These are phyloP conservation scores for Actinostola sp. DNA, from an alignment of 92 coral and sea anemone genomes.

Conservation along the genomic window DNA sequence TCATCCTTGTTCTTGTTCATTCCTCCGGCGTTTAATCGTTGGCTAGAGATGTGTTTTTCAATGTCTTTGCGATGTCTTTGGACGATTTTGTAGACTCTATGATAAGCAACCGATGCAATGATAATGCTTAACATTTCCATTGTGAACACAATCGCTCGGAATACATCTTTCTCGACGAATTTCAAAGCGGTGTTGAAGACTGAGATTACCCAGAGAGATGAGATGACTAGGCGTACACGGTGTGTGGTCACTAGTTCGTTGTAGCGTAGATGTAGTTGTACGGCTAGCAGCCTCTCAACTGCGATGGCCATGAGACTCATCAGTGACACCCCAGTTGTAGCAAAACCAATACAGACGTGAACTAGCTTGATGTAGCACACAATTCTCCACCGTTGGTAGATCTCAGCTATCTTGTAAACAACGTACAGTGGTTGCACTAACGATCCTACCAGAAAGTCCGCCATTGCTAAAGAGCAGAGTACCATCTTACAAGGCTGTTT, in stretches of 20 bases:
- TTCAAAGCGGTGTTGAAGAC: constrained; percentile 24
- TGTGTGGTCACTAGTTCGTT: constrained; percentile 37
- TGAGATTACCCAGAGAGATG: constrained; percentile 38
- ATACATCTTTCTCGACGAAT: constrained; percentile 35
- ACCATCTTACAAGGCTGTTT: constrained; percentile 48
- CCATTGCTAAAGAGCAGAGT: constrained; percentile 55
- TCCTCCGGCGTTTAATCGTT: too few species aligned
- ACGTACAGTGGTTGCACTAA: constrained; percentile 54
- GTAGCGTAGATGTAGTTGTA: constrained; percentile 54
- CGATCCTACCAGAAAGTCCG: constrained; percentile 65
- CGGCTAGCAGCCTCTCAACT: constrained; percentile 52
- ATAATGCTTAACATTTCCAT: constrained; percentile 24
- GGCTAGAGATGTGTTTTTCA: constrained; percentile 10
- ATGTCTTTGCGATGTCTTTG: constrained; percentile 51
- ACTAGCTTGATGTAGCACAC: constrained; percentile 52
- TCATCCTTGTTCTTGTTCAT: too few species aligned
- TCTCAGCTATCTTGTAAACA: constrained; percentile 44
- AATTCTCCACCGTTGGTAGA: constrained; percentile 8
- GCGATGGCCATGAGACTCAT: constrained; percentile 54
- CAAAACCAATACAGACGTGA: constrained; percentile 47
- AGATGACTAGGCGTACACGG: constrained; percentile 15
- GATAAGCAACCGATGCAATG: constrained; percentile 52
- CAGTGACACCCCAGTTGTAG: constrained; percentile 59
- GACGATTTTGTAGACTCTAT: constrained; percentile 60
- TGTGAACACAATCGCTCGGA: constrained; percentile 34